These are phyloP conservation scores for Papilio machaon DNA, from an alignment of 1,140 invertebrate species.

Conservation along the genomic window DNA sequence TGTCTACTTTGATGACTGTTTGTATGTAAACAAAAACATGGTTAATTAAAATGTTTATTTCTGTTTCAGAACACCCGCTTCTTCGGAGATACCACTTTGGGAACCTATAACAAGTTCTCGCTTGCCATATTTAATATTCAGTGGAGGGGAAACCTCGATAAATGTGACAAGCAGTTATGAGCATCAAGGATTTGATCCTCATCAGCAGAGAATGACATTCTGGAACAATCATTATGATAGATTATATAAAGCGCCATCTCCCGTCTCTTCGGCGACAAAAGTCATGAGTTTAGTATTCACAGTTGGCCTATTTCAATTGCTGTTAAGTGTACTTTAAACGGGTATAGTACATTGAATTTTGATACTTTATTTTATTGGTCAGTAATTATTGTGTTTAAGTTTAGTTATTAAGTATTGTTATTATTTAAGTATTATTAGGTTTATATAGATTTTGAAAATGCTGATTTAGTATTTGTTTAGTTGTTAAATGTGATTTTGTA, in stretches of 20 bases:
- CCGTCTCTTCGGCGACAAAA: conserved; percentile 50
- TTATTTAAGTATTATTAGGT: conserved; percentile 4
- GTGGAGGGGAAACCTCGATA: conserved; percentile 45
- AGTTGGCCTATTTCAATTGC: conserved; percentile 13
- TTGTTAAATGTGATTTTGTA: background rate
- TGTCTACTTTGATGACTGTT: too few relatives aligned
- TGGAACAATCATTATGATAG: conserved; percentile 54
- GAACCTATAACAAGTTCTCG: conserved; percentile 34
- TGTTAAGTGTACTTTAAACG: conserved; percentile 38
- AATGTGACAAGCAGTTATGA: conserved; percentile 45
- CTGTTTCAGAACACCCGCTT: conserved; percentile 20
- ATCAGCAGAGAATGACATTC: conserved; percentile 54
- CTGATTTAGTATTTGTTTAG: background rate
- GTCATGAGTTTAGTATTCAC: conserved; percentile 44
- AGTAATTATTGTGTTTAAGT: conserved; percentile 16
- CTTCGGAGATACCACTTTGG: conserved; percentile 38
- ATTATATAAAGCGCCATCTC: conserved; percentile 50
- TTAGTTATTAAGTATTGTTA: conserved; percentile 11
- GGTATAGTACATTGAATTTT: conserved; percentile 40
- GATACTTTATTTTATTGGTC: background rate
- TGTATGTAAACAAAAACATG: too few relatives aligned
- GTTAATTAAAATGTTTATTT: background rate
- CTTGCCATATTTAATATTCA: conserved; percentile 42
- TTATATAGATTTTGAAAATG: background rate
- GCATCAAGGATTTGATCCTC: conserved; percentile 45